Evolutionary conservation across 2,113 vertebrate genomes (phyloP).

Genomic region (Pseudorectes ferrugineus): DNA sequence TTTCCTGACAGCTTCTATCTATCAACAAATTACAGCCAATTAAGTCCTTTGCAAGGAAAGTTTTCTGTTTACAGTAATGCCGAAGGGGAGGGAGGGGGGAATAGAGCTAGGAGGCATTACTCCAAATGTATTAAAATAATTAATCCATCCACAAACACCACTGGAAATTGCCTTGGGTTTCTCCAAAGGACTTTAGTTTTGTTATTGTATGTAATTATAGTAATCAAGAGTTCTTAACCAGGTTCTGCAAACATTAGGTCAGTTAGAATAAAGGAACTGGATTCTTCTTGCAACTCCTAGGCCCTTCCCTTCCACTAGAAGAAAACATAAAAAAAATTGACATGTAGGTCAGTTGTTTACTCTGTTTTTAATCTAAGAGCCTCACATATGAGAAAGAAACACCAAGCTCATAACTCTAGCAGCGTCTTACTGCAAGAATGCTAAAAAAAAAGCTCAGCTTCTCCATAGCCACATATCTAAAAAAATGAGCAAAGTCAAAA

Average conservation of each 20-base stretch:
- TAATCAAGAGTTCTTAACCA: not conserved
- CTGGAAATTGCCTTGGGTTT: slow-evolving; percentile 2
- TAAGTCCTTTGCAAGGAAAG: not conserved
- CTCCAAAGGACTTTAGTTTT: not conserved
- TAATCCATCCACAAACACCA: slow-evolving; percentile 27
- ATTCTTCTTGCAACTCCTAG: not conserved
- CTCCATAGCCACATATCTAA: not conserved
- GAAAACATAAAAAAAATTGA: not conserved
- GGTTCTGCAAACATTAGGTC: not conserved
- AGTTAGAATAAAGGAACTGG: not conserved
- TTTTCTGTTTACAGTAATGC: not conserved
- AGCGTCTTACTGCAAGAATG: not conserved
- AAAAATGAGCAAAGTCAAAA: not conserved
- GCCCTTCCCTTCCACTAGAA: not conserved
- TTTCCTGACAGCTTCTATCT: not conserved
- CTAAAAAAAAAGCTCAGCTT: not conserved
- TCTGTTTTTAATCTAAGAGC: not conserved
- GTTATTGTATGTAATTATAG: not conserved
- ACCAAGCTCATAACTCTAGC: not conserved
- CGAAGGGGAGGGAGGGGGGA: too few relatives aligned
- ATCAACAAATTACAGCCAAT: slow-evolving; percentile 20
- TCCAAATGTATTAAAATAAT: slow-evolving; percentile 37
- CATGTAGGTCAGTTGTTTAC: not conserved
- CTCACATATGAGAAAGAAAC: not conserved
- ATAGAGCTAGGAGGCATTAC: not conserved